Evolutionary conservation across 1,140 invertebrate genomes (phyloP).

Genomic region (Diachasma alloeum): DNA sequence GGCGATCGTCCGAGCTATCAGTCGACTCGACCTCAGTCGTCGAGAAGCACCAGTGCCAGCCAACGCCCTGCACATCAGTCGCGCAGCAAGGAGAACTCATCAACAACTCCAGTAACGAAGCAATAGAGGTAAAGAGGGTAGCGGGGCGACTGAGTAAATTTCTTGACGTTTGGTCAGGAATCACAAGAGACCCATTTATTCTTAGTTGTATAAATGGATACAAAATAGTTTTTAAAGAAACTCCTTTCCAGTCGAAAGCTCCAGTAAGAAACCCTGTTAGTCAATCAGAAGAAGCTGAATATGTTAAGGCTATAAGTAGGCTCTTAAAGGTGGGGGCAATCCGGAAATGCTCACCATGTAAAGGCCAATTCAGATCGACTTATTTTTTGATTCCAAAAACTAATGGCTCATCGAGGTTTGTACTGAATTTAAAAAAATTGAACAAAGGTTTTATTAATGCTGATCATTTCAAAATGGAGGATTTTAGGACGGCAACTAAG

Average conservation of each 20-base stretch:
- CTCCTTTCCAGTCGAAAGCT: neutral
- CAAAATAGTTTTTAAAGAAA: neutral
- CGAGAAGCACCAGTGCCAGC: too few relatives aligned
- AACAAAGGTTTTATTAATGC: constrained; percentile 14
- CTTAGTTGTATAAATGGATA: neutral
- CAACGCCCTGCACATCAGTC: too few relatives aligned
- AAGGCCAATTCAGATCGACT: constrained; percentile 17
- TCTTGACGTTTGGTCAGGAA: neutral
- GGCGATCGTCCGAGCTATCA: too few relatives aligned
- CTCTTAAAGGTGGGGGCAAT: constrained; percentile 9
- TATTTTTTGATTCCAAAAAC: too few relatives aligned
- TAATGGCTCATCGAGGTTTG: constrained; percentile 17
- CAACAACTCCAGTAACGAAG: neutral
- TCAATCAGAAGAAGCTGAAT: neutral
- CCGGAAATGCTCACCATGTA: neutral
- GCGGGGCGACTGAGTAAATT: constrained; percentile 11
- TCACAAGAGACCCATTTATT: neutral
- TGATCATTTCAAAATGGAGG: constrained; percentile 29
- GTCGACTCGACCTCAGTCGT: too few relatives aligned
- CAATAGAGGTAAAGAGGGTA: neutral
- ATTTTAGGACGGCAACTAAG: constrained; percentile 13
- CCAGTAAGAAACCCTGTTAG: neutral
- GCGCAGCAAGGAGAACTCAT: neutral
- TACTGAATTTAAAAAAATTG: constrained; percentile 23
- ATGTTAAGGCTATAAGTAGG: neutral